phyloP scores from a whole-genome alignment of 2,113 vertebrate species.

The Antechinus flavipes region DNA sequence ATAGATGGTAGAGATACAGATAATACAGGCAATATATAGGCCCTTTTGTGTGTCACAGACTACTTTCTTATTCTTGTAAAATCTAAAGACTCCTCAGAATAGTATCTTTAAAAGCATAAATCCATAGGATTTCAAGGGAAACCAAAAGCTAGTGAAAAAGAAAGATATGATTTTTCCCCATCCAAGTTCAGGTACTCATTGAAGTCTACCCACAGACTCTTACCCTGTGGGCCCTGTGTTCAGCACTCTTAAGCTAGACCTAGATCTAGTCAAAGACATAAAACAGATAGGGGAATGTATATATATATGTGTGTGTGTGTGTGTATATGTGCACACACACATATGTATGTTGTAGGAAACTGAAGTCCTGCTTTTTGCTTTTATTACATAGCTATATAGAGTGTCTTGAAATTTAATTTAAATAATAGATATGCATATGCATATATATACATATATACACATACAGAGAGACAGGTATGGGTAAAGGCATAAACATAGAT shows the following conservation, averaged over 20 bases:
- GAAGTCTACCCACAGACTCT: neutral
- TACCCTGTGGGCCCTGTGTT: neutral
- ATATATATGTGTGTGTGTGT: neutral
- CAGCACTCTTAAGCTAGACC: neutral
- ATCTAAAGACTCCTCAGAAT: neutral
- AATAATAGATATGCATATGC: constrained; percentile 67
- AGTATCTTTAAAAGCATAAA: neutral
- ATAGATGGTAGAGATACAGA: neutral
- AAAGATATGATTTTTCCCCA: neutral
- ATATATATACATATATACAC: neutral
- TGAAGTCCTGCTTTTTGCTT: constrained; percentile 89
- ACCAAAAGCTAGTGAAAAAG: neutral
- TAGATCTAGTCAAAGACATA: neutral
- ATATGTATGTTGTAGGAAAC: constrained; percentile 84
- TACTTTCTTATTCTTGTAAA: neutral
- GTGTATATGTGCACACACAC: neutral
- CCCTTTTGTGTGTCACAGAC: neutral
- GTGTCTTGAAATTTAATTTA: constrained; percentile 87
- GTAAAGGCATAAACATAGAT: neutral
- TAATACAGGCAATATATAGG: neutral
- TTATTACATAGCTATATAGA: constrained; percentile 88
- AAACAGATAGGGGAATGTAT: neutral
- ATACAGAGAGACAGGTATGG: neutral
- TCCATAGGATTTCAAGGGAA: neutral
- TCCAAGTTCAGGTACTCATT: neutral